Evolutionary conservation across 2,113 vertebrate species (phyloP).

Genomic region (Gallinago paraguaiae): DNA sequence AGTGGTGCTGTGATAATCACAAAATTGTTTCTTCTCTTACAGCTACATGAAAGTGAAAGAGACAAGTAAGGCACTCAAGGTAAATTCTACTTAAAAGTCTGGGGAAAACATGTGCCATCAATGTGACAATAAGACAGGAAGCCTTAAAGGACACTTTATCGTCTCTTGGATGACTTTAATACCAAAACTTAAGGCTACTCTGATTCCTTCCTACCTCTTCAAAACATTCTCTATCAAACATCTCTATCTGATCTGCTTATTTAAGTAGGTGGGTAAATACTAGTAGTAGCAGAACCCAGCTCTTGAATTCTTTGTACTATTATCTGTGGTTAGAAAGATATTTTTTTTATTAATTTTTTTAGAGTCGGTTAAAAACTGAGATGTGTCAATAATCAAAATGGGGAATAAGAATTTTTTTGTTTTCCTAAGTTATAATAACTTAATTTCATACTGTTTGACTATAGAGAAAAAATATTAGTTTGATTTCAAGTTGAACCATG

Average conservation of each 20-base stretch:
- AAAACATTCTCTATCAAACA: not conserved
- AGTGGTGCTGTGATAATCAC: not conserved
- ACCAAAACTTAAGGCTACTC: not conserved
- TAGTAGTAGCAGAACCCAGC: not conserved
- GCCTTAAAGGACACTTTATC: not conserved
- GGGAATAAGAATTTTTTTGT: not conserved
- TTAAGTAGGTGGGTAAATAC: not conserved
- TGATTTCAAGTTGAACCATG: slow-evolving; percentile 8
- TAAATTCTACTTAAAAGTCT: not conserved
- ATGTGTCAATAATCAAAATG: not conserved
- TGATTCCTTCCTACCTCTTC: not conserved
- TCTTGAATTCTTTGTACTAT: not conserved
- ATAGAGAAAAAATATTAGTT: not conserved
- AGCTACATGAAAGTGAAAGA: not conserved
- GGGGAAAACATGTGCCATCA: not conserved
- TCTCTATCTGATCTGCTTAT: not conserved
- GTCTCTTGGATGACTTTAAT: not conserved
- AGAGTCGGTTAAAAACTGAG: not conserved
- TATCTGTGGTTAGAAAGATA: not conserved
- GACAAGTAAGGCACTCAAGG: not conserved
- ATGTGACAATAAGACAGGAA: not conserved
- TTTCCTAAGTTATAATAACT: not conserved
- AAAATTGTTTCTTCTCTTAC: not conserved
- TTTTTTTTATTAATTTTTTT: not conserved
- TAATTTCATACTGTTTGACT: not conserved